Evolutionary conservation across 2,888 invertebrate genomes (phyloP).

Genomic region (Melanchra persicariae): DNA sequence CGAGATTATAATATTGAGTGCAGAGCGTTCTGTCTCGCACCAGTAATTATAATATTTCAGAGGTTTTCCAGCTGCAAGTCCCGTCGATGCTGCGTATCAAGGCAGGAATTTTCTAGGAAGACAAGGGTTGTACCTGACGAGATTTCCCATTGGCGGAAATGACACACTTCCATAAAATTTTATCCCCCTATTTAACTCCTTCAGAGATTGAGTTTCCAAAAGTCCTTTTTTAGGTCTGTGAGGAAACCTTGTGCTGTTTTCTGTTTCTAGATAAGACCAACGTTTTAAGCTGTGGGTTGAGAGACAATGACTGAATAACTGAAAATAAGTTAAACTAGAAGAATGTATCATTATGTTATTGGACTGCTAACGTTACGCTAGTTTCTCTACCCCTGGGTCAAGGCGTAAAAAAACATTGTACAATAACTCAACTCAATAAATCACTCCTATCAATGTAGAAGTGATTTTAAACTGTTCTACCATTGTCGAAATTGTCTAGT

Average conservation of each 20-base stretch:
- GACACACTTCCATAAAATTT: background rate
- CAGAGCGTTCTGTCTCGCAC: slow-evolving; percentile 63
- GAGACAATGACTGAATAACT: no score
- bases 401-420: slow-evolving; percentile 4
- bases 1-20: slow-evolving; percentile 71
- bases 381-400: background rate
- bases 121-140: no score
- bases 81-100: background rate
- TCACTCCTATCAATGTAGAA: background rate
- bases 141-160: background rate
- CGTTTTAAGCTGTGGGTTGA: background rate
- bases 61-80: background rate
- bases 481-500: background rate
- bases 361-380: background rate
- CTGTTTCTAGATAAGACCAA: background rate
- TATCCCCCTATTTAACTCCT: background rate
- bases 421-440: background rate
- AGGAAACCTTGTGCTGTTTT: background rate
- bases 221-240: background rate
- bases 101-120: background rate
- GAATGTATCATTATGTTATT: background rate
- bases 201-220: background rate
- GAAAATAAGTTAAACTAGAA: background rate
- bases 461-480: background rate
- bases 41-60: slow-evolving; percentile 53